Evolutionary conservation across 2,888 invertebrate genomes (phyloP), one percentile per base, ranked within the genome.

Genomic region (Apodemia duryi): DNA sequence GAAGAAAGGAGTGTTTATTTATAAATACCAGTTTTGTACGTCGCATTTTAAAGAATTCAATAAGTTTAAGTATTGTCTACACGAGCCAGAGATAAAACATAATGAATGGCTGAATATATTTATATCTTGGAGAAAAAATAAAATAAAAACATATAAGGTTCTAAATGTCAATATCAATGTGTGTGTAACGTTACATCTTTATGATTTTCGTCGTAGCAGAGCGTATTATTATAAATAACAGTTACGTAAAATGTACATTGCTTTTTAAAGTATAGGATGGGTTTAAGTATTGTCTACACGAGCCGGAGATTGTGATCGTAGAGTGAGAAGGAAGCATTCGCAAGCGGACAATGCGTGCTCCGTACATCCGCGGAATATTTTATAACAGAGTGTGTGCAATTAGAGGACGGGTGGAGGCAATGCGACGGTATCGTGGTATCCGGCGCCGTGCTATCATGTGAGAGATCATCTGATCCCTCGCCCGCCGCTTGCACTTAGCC

Each of bases 401-500:
- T 90, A 89, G 86, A 81, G 81, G 80, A 79, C 80, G 74, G 80
- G 73, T 74, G 73, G 54, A 54, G 74, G 72, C 75, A 77, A 77
- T 76, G 79, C 77, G 81, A 80, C 81, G 82, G 75, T 86, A 86
- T 85, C 86, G 76, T 74, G 69, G 77, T 77, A 82, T 83, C 82
- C 81, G 82, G 81, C 80, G 84, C 79, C 80, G 75, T 80, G 68
- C 74, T 85, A 88, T 88, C 88, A 80, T 84, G 84, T 88, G 88
- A 84, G 88, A 89, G 85, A 89, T 88, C 88, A 78, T 62, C 61
- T 62, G 72, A 73, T 69, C 63, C 65, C 46, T 63, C 64, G 66
- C 67, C 66, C 66, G 68, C 71, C 68, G 67, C 67, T 61, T 67
- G 70, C 70, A 71, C 70, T 71, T 66, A 69, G 68, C 67, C 68